A percentile compares a stretch with the other conserved stretches of the same genome.
phyloP scores from a whole-genome alignment of 2,888 invertebrate genomes.

The Brenthis ino region DNA sequence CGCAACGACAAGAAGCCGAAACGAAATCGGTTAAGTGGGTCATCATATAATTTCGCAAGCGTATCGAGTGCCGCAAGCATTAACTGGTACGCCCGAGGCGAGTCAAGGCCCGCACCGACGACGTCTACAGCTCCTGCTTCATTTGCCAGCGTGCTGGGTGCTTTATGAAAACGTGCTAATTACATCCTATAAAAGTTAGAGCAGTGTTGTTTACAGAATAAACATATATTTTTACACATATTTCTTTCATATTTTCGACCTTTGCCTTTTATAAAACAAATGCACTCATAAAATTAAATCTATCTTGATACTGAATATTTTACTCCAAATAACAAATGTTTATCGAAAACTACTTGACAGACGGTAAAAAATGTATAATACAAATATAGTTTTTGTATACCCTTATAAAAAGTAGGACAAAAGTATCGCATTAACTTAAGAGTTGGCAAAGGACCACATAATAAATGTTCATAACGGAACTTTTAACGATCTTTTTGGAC shows the following conservation, averaged over 20 bases:
- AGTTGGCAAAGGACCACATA: slow-evolving; percentile 28
- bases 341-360: too few species aligned
- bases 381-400: background rate
- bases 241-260: too few species aligned
- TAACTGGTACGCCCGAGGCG: slow-evolving; percentile 73
- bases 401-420: slow-evolving; percentile 21
- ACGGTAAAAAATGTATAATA: background rate
- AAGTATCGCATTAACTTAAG: slow-evolving; percentile 27
- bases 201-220: background rate
- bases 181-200: background rate
- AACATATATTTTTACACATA: background rate
- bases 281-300: too few species aligned
- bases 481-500: slow-evolving; percentile 29
- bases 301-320: too few species aligned
- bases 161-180: slow-evolving; percentile 1
- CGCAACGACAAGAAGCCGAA: slow-evolving; percentile 67
- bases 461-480: slow-evolving; percentile 35
- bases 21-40: slow-evolving; percentile 78
- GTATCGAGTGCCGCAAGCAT: slow-evolving; percentile 79
- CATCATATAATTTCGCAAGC: slow-evolving; percentile 81
- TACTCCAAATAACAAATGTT: too few species aligned
- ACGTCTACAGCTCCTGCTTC: slow-evolving; percentile 80
- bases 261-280: too few species aligned
- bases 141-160: slow-evolving; percentile 54
- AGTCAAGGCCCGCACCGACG: slow-evolving; percentile 71